Evolutionary conservation across 1,140 invertebrate genomes (phyloP), one percentile per base, ranked within the genome.

Genomic region (Bombus superbus): DNA sequence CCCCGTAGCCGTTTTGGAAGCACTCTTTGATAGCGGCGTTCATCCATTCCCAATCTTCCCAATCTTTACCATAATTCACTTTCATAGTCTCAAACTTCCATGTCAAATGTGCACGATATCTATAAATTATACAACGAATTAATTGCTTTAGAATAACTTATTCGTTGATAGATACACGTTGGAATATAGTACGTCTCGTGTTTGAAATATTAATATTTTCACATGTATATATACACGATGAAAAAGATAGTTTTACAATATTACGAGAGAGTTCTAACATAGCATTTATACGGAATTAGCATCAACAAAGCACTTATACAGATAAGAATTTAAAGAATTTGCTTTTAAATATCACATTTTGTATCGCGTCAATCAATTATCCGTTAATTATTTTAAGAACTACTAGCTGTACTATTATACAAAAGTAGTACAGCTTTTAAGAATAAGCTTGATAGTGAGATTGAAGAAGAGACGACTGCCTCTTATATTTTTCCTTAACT

Each of bases 31-130:
- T 90, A 0, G 75, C 76, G 18, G 79, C 86, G 59, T 88, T 94
- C 83, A 94, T 92, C 94, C 94, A 95, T n/a, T 86, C 89, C 93
- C 92, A 95, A 81, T 94, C 91, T 66, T 95, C 94, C 93, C 93
- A 95, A 13, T 92, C 89, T 32, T 94, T 93, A 13, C 73, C 38
- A 44, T 90, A 92, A 40, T 92, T 89, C 4, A 95, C 91, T 22
- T 90, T 92, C 35, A 92, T 91, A 71, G 92, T 90, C 35, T 94
- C 90, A n/a, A 95, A 75, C 72, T 93, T 91, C 91, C 92, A 93
- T 2, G 87, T 92, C n/a, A 95, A 86, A n/a, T 89, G 83, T 11
- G 92, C 90, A 28, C 93, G 93, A 68, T 91, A 93, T 73, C 94
- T 94, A 64, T 18, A 64, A 80, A 66, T 40, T 77, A 44, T 10